phyloP scores from a whole-genome alignment of 1,140 invertebrate genomes.

The Zaprionus taronus region DNA sequence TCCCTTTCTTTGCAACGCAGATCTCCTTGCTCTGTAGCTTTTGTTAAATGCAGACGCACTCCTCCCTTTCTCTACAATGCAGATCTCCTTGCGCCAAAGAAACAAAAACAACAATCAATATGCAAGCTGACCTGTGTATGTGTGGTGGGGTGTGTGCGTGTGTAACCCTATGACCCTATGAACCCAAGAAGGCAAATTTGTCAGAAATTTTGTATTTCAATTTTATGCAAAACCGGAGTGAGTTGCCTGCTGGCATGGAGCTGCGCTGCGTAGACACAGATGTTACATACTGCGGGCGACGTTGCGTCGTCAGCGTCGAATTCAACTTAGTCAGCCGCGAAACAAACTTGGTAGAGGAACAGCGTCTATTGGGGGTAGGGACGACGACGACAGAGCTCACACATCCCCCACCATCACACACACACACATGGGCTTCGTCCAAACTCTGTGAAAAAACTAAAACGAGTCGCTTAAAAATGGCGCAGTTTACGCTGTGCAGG shows the following conservation, averaged over 20 bases:
- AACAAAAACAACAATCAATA: constrained; percentile 7
- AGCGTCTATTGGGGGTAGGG: not conserved
- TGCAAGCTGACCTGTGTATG: constrained; percentile 5
- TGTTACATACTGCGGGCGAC: constrained; percentile 33
- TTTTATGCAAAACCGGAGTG: constrained; percentile 36
- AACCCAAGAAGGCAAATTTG: constrained; percentile 25
- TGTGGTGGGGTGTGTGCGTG: not conserved
- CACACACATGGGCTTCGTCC: not conserved
- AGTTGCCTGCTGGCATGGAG: not conserved
- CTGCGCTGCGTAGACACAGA: constrained; percentile 43
- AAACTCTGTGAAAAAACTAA: constrained; percentile 21
- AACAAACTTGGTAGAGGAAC: constrained; percentile 18
- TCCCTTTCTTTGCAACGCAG: not conserved
- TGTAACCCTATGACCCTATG: not conserved
- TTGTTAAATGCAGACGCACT: not conserved
- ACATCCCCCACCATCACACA: not conserved
- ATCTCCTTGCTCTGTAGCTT: not conserved
- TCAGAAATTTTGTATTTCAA: constrained; percentile 31
- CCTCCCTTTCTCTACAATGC: not conserved
- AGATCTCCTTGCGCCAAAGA: not conserved
- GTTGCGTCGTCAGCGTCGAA: constrained; percentile 28
- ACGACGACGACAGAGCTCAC: constrained; percentile 20
- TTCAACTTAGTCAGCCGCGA: constrained; percentile 51
- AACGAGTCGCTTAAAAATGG: constrained; percentile 54
- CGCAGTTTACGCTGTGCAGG: constrained; percentile 59